These are phyloP conservation scores for Menidia beryllina DNA, from an alignment of 2,113 vertebrate species.

Conservation along the genomic window DNA sequence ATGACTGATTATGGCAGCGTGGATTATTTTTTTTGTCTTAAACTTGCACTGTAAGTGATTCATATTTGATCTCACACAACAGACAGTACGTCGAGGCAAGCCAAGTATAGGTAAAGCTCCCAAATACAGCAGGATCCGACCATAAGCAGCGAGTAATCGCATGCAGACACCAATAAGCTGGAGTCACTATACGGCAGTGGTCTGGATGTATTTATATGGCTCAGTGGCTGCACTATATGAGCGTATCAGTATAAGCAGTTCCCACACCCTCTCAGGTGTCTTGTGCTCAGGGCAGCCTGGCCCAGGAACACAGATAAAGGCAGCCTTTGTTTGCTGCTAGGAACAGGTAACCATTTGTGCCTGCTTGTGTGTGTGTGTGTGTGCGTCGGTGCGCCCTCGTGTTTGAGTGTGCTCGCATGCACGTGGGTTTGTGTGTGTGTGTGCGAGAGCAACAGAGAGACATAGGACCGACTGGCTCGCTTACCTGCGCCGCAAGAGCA, in stretches of 20 bases:
- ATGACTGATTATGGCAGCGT: neutral
- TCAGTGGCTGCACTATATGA: constrained; percentile 66
- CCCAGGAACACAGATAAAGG: constrained; percentile 73
- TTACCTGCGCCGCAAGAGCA: constrained; percentile 39
- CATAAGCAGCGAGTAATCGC: constrained; percentile 48
- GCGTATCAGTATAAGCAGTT: constrained; percentile 70
- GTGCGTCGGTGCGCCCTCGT: no score
- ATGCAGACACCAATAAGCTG: constrained; percentile 49
- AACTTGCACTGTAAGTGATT: constrained; percentile 11
- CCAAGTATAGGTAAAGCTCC: constrained; percentile 33
- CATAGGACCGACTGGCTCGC: constrained; percentile 42
- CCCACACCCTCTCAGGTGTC: constrained; percentile 81
- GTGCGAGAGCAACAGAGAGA: constrained; percentile 23
- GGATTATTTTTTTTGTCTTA: neutral
- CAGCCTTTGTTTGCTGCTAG: constrained; percentile 75
- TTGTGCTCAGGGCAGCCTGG: constrained; percentile 70
- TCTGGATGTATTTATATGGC: constrained; percentile 59
- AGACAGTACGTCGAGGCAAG: constrained; percentile 4
- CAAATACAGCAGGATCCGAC: constrained; percentile 46
- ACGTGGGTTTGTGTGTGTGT: constrained; percentile 9
- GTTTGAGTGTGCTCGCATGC: constrained; percentile 7
- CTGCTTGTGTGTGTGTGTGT: constrained; percentile 32
- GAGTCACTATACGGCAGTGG: constrained; percentile 51
- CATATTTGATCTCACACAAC: constrained; percentile 10
- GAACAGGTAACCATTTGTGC: constrained; percentile 82